These are phyloP conservation scores for Brachystomella parvula DNA, from an alignment of 1,140 invertebrate genomes.

Conservation along the genomic window DNA sequence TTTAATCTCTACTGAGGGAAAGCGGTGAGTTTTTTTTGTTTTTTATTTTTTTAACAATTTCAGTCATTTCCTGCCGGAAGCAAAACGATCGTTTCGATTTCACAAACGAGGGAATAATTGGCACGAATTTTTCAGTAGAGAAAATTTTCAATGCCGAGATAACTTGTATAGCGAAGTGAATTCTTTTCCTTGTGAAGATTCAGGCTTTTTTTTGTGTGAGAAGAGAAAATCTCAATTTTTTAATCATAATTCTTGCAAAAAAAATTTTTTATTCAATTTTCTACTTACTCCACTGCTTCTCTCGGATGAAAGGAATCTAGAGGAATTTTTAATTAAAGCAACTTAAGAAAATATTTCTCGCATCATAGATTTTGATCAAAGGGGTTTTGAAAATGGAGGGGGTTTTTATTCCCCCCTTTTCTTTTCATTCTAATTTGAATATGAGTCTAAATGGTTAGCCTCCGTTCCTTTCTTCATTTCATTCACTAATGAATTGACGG, in stretches of 20 bases:
- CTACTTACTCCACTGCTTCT: not conserved
- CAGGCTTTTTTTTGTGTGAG: no score
- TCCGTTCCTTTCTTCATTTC: not conserved
- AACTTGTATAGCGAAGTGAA: no score
- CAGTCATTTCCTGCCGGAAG: no score
- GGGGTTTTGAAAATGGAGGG: not conserved
- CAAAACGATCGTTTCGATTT: no score
- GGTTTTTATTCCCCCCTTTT: not conserved
- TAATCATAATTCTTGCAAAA: not conserved
- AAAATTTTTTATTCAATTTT: no score
- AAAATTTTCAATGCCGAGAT: no score
- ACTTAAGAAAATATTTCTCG: conserved; percentile 23
- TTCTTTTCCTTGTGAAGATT: no score
- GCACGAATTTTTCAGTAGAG: no score
- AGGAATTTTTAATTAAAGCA: conserved; percentile 33
- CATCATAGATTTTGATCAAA: conserved; percentile 3
- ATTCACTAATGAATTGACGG: conserved; percentile 11
- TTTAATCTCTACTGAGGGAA: not conserved
- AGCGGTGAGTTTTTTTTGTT: no score
- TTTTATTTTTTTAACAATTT: no score
- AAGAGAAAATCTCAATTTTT: no score
- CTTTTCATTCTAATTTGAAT: not conserved
- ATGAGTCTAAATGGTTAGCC: not conserved
- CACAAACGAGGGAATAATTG: no score
- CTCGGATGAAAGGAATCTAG: not conserved